phyloP scores from a whole-genome alignment of 2,797 vertebrate species.

The Brachymystax lenok region DNA sequence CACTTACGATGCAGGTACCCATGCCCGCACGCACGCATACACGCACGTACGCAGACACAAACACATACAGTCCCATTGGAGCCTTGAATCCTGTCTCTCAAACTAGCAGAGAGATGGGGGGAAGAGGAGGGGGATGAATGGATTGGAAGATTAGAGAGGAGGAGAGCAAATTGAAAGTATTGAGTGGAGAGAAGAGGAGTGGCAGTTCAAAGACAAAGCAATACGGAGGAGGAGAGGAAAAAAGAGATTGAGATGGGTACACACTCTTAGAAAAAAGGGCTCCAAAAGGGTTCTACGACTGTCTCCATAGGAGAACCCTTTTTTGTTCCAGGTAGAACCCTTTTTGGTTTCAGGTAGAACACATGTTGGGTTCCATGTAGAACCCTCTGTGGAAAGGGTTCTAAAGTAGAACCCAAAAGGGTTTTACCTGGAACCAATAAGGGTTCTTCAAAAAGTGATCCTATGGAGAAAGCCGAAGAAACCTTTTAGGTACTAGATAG shows the following conservation, averaged over 20 bases:
- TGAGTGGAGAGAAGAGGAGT: slow-evolving; percentile 67
- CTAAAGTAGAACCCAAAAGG: too few species aligned
- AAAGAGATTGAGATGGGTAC: neutral
- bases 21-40: slow-evolving; percentile 3
- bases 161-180: slow-evolving; percentile 78
- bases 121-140: slow-evolving; percentile 69
- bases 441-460: too few species aligned
- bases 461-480: too few species aligned
- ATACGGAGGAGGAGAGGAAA: slow-evolving; percentile 47
- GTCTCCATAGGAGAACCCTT: too few species aligned
- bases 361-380: too few species aligned
- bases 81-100: slow-evolving; percentile 13
- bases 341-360: too few species aligned
- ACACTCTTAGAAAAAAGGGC: too few species aligned
- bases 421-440: too few species aligned
- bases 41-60: neutral
- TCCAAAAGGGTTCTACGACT: too few species aligned
- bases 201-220: slow-evolving; percentile 64
- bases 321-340: too few species aligned
- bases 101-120: slow-evolving; percentile 62
- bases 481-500: too few species aligned
- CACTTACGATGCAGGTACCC: neutral
- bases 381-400: too few species aligned
- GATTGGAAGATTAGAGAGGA: slow-evolving; percentile 73
- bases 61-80: slow-evolving; percentile 28